Conservation (phyloP, 2,113 vertebrate genomes). For the Chamaetylas fuelleborni region DNA sequence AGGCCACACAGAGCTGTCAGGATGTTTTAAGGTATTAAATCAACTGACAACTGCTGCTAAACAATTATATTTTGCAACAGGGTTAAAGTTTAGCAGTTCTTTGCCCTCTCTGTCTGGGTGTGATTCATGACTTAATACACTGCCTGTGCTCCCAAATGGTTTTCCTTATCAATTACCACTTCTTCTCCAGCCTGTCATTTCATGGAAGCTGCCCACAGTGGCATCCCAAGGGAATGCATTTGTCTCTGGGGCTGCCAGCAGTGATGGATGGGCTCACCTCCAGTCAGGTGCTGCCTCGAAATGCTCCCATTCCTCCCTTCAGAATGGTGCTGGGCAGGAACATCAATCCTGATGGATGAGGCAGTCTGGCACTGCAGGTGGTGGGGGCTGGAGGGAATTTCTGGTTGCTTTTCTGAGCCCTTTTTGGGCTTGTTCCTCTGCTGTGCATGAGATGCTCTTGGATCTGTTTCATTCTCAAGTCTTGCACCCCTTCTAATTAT, state of each 20-base stretch:
- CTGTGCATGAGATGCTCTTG: rapidly evolving
- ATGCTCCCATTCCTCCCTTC: not conserved
- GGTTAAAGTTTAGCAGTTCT: not conserved
- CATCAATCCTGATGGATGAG: not conserved
- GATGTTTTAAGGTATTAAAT: not conserved
- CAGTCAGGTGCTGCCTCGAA: not conserved
- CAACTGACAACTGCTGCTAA: not conserved
- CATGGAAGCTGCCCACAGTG: not conserved
- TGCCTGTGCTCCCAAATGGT: not conserved
- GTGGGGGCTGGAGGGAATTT: not conserved
- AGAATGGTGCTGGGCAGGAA: not conserved
- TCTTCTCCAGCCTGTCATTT: not conserved
- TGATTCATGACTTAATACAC: not conserved
- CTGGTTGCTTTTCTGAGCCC: not conserved
- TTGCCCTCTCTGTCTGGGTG: not conserved
- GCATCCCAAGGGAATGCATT: rapidly evolving
- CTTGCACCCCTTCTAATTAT: not conserved
- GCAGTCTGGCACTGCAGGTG: not conserved
- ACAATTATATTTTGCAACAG: not conserved
- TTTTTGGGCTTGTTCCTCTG: not conserved
- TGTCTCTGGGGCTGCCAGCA: not conserved
- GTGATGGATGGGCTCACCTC: not conserved
- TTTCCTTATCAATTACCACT: not conserved
- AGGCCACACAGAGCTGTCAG: not conserved
- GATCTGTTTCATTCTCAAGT: not conserved